These are phyloP conservation scores for Enteromius anoplus DNA, from an alignment of 2,797 vertebrate genomes.

Conservation along the genomic window DNA sequence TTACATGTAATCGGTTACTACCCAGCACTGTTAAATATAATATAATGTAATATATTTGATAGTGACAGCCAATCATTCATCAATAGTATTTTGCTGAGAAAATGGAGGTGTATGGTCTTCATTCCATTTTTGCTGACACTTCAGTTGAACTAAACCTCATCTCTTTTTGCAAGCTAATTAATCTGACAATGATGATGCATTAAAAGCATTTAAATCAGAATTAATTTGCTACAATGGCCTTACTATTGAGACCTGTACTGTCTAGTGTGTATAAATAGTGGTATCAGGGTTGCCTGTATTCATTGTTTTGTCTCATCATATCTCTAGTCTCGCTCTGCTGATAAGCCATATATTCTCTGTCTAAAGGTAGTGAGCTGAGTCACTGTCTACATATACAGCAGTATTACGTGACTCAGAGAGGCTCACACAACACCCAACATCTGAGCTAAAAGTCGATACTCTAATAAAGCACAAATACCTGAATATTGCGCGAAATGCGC, in stretches of 20 bases:
- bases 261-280: background rate
- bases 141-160: background rate
- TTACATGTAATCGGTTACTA: background rate
- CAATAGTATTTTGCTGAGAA: background rate
- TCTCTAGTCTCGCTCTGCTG: background rate
- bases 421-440: background rate
- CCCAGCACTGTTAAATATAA: background rate
- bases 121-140: background rate
- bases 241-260: slow-evolving; percentile 3
- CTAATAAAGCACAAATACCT: slow-evolving; percentile 22
- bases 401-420: slow-evolving; percentile 19
- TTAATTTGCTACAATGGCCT: background rate
- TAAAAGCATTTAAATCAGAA: slow-evolving; percentile 2
- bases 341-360: slow-evolving; percentile 1
- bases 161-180: slow-evolving; percentile 1
- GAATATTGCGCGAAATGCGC: background rate
- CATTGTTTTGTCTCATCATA: slow-evolving; percentile 13
- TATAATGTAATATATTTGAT: background rate
- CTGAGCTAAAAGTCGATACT: slow-evolving; percentile 3
- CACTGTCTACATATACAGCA: slow-evolving; percentile 26
- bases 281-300: background rate
- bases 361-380: slow-evolving; percentile 2
- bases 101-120: background rate
- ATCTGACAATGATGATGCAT: background rate
- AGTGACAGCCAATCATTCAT: background rate